Evolutionary conservation across 2,888 invertebrate species (phyloP), one percentile per base, ranked within the genome.

Genomic region (Watsonalla cultraria): DNA sequence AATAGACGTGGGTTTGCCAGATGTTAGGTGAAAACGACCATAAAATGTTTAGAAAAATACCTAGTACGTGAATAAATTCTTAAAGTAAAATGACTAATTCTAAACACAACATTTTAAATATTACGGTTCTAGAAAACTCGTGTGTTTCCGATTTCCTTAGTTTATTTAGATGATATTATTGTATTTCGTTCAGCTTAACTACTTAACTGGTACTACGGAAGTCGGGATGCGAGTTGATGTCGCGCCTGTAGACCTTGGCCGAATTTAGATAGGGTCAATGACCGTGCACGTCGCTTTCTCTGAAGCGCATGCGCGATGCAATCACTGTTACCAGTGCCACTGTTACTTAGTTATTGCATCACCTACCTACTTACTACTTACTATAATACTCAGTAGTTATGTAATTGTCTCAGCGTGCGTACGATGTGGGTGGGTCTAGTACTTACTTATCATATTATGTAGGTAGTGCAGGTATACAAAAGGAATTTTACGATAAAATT

Each of bases 261-360:
- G 86, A 88, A 82, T 86, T 87, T 78, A 80, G 78, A 69, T 61
- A 74, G 74, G 84, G 79, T 84, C 81, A 73, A 71, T 66, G 82
- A 72, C 78, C 78, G 70, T 42, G 64, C 75, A 73, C 78, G 78
- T 80, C 78, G 89, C 88, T 89, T 88, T 90, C 87, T 82, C 83
- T 57, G 68, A 60, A 59, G 68, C 77, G 79, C 79, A 78, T 76
- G 81, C 76, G 78, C 76, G 67, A 60, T 77, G 80, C 79, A 74
- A 72, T 70, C 72, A 70, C 68, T 67, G 65, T 72, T 64, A 62
- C 66, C 64, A 24, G 24, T 24, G 4, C 24, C 24, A 24, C 24
- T 59, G 47, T 55, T 57, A 46, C 42, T 49, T 52, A 52, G 57
- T 14, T 54, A 57, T 64, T 62, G 61, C 54, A 56, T 60, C 57